Conservation (phyloP, 2,888 invertebrate genomes). For the Diadromus collaris region DNA sequence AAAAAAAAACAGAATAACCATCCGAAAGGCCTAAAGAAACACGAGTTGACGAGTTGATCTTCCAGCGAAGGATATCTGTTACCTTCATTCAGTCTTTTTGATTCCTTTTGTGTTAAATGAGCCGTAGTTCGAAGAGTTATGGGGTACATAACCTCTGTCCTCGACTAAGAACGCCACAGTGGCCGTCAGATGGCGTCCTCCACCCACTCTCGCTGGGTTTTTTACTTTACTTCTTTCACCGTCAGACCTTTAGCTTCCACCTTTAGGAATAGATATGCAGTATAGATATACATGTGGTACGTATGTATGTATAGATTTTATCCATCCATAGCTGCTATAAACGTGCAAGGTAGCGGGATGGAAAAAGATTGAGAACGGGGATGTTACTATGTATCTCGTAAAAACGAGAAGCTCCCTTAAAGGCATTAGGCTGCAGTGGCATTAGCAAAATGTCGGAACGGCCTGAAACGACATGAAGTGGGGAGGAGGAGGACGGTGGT, state of each 20-base stretch:
- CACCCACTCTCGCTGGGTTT: not conserved
- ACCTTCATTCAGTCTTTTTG: conserved; percentile 40
- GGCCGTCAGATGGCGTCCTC: conserved; percentile 22
- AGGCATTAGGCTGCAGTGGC: conserved; percentile 71
- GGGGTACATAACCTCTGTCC: conserved; percentile 26
- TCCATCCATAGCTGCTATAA: conserved; percentile 32
- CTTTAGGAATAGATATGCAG: not conserved
- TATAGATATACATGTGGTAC: not conserved
- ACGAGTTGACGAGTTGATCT: conserved; percentile 34
- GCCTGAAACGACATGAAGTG: conserved; percentile 60
- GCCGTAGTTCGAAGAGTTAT: conserved; percentile 33
- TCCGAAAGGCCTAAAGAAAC: not conserved
- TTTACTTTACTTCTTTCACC: not conserved
- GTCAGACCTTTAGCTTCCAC: not conserved
- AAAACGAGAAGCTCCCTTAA: conserved; percentile 69
- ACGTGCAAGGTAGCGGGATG: conserved; percentile 15
- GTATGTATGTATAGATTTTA: conserved; percentile 26
- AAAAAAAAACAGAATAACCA: not conserved
- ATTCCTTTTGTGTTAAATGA: conserved; percentile 25
- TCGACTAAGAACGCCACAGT: conserved; percentile 4
- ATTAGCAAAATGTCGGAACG: conserved; percentile 77
- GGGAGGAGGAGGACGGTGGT: conserved; percentile 54
- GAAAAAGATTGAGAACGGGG: conserved; percentile 38
- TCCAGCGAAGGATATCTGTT: conserved; percentile 47
- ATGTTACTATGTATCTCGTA: conserved; percentile 69